Evolutionary conservation across 2,113 vertebrate species (phyloP).

Genomic region (Todiramphus chloris): DNA sequence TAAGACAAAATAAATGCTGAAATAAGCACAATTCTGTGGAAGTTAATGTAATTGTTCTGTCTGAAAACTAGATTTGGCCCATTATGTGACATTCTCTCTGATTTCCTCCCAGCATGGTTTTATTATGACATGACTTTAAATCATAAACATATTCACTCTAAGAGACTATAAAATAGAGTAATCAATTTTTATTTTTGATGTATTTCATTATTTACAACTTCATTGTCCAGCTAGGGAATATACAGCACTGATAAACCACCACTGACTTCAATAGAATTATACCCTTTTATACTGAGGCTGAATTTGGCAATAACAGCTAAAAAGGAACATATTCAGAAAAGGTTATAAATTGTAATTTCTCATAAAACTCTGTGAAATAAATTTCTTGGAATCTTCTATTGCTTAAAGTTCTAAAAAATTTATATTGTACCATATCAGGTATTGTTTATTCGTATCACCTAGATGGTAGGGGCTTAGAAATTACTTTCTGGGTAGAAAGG

Average conservation of each 20-base stretch:
- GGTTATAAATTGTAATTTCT: constrained; percentile 41
- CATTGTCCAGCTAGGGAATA: constrained; percentile 50
- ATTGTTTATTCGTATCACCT: neutral
- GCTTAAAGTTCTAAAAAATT: neutral
- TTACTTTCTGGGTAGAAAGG: neutral
- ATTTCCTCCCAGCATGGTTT: constrained; percentile 32
- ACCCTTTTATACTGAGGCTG: constrained; percentile 40
- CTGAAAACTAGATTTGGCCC: constrained; percentile 40
- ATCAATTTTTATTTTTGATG: constrained; percentile 69
- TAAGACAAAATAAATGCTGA: neutral
- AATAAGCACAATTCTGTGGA: neutral
- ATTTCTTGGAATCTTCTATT: neutral
- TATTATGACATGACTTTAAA: constrained; percentile 48
- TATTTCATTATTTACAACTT: constrained; percentile 65
- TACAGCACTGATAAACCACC: constrained; percentile 45
- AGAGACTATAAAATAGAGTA: constrained; percentile 64
- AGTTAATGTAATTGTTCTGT: constrained; percentile 16
- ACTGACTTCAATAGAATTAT: constrained; percentile 46
- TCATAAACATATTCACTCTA: constrained; percentile 65
- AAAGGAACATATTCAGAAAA: constrained; percentile 38
- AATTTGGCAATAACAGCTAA: constrained; percentile 49
- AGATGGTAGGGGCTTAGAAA: neutral
- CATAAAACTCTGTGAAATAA: constrained; percentile 13
- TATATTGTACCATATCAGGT: neutral
- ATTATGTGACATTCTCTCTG: constrained; percentile 36